A percentile compares a stretch with the other conserved stretches of the same genome.
Conservation (phyloP, 1,140 invertebrate genomes). For the Samia ricini region DNA sequence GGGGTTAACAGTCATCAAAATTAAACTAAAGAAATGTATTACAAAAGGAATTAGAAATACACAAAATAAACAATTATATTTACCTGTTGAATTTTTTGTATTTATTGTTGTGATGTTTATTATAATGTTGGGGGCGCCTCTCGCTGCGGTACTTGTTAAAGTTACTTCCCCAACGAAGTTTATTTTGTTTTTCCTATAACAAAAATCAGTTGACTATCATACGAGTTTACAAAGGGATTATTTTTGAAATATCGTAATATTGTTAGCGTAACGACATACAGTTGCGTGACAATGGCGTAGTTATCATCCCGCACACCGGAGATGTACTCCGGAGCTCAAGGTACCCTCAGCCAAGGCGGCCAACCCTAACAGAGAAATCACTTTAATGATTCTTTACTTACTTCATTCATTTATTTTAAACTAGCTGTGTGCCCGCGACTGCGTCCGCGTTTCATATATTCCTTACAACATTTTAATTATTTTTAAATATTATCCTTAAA, state of each 20-base stretch:
- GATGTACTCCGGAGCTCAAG: neutral
- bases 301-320: neutral
- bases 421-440: too few species aligned
- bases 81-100: slow-evolving; percentile 70
- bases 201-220: neutral
- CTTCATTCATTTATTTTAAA: neutral
- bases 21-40: too few species aligned
- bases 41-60: too few species aligned
- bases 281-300: neutral
- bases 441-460: too few species aligned
- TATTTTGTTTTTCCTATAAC: slow-evolving; percentile 66
- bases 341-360: neutral
- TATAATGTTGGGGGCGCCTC: slow-evolving; percentile 55
- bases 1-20: too few species aligned
- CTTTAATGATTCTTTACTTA: neutral
- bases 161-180: slow-evolving; percentile 56
- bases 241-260: neutral
- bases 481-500: too few species aligned
- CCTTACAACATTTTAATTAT: too few species aligned
- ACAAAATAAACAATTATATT: slow-evolving; percentile 3
- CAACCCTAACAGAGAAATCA: neutral
- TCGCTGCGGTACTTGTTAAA: slow-evolving; percentile 64
- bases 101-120: slow-evolving; percentile 66
- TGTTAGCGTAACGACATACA: neutral
- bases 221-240: too few species aligned